Evolutionary conservation across 1,140 invertebrate genomes (phyloP), one percentile per base, ranked within the genome.

Genomic region (Teleopsis dalmanni): DNA sequence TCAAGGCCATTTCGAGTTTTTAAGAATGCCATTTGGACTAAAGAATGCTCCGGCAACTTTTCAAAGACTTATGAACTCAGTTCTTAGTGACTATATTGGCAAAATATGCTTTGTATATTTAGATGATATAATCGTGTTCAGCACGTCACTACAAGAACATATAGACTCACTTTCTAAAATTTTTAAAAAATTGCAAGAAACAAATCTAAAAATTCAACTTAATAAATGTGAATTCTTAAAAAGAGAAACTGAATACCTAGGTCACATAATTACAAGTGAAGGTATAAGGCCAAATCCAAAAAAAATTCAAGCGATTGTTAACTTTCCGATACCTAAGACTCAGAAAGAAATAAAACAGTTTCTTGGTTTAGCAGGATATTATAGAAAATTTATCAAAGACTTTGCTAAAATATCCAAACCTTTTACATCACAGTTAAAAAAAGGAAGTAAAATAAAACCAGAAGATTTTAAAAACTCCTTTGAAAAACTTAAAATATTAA

Each of bases 191-290:
- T 14, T 42, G 14, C 2, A 19, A 8, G 21, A 22, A 25, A 6
- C 26, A 35, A 42, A 52, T 52, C 53, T 76, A 25, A 73, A 74
- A 57, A 26, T 75, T 18, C 64, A 76, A 57, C 67, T 68, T 0
- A 58, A 64, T 16, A 76, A 77, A 59, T 76, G 73, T 45, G 58
- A 72, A 47, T 76, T 76, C 57, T 47, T 72, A 10, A 57, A 56
- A 52, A 56, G 62, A 61, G 42, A 49, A 42, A 42, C 40, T 13
- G 13, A 42, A 16, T 42, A 23, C 25, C 23, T 42, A 27, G 40
- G 40, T 13, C 40, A 42, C 14, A 27, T 42, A 2, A 13, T 41
- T 19, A 41, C 38, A 19, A 42, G 16, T 3, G 40, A 42, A 25
- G 40, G 40, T 2, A 4, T 27, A 4, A 27, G 14, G 25, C 40